phyloP scores from a whole-genome alignment of 2,797 vertebrate species.

The Pseudomugil gertrudae region DNA sequence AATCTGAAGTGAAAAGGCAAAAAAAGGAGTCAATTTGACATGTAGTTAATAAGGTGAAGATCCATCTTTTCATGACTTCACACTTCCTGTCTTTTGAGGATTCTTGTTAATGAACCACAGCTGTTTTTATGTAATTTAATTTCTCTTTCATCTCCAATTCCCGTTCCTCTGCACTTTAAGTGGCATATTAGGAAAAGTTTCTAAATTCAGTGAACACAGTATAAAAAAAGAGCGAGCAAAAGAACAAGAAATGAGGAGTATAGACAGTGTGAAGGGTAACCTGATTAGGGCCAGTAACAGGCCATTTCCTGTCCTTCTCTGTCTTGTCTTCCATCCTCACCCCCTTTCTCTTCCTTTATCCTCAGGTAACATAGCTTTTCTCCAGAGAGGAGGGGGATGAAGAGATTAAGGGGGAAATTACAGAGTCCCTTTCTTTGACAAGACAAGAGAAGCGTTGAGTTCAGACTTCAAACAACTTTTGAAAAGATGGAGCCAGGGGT shows the following conservation, averaged over 20 bases:
- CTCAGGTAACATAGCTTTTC: conserved; percentile 64
- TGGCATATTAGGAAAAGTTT: conserved; percentile 43
- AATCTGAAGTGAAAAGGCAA: conserved; percentile 20
- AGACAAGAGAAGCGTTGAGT: conserved; percentile 62
- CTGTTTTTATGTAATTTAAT: conserved; percentile 24
- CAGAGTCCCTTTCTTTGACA: conserved; percentile 65
- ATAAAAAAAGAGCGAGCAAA: conserved; percentile 27
- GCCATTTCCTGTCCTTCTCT: conserved; percentile 53
- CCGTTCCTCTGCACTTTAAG: conserved; percentile 34
- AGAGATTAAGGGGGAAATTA: conserved; percentile 81
- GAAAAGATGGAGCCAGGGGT: conserved; percentile 58
- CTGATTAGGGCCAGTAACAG: conserved; percentile 70
- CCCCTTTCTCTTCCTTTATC: conserved; percentile 14
- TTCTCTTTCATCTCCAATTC: conserved; percentile 17
- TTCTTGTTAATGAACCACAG: conserved; percentile 12
- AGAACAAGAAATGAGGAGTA: conserved; percentile 34
- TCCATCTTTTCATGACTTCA: conserved; percentile 23
- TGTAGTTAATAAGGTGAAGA: conserved; percentile 41
- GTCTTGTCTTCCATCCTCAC: conserved; percentile 5
- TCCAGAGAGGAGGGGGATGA: conserved; percentile 66
- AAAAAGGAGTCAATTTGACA: conserved; percentile 23
- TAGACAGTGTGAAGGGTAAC: conserved; percentile 43
- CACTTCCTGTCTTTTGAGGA: neutral
- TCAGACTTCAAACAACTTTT: conserved; percentile 75
- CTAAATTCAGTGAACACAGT: conserved; percentile 21